These are phyloP conservation scores for Drosophila basisetae DNA, from an alignment of 2,888 invertebrate genomes.

Conservation along the genomic window DNA sequence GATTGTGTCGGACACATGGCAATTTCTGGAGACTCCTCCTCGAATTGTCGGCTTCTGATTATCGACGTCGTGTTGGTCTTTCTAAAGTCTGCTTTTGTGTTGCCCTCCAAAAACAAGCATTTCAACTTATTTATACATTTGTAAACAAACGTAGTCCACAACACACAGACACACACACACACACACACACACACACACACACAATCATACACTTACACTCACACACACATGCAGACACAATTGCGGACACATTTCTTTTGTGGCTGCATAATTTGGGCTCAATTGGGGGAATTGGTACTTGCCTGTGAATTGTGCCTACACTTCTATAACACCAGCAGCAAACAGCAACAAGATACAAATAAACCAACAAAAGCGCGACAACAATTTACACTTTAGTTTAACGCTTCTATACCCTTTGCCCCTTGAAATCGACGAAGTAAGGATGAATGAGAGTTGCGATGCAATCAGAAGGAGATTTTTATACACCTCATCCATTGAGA, in stretches of 20 bases:
- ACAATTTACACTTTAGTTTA: conserved; percentile 15
- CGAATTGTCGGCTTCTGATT: conserved; percentile 46
- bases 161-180: neutral
- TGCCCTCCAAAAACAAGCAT: conserved; percentile 30
- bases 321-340: conserved; percentile 24
- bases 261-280: conserved; percentile 57
- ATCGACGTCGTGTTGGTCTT: conserved; percentile 34
- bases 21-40: conserved; percentile 21
- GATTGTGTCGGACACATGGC: conserved; percentile 28
- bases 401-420: neutral
- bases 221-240: conserved; percentile 8
- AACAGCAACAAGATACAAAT: conserved; percentile 3
- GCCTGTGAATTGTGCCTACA: conserved; percentile 55
- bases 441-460: neutral
- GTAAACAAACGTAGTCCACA: conserved; percentile 48
- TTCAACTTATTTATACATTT: conserved; percentile 56
- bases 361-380: conserved; percentile 1
- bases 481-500: neutral
- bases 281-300: conserved; percentile 69
- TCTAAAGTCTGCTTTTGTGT: conserved; percentile 26
- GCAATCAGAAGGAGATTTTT: neutral
- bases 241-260: conserved; percentile 38
- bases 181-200: conserved; percentile 9
- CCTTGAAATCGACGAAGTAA: neutral
- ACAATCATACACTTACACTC: neutral